phyloP scores from a whole-genome alignment of 2,797 vertebrate species.

The Galago senegalensis region DNA sequence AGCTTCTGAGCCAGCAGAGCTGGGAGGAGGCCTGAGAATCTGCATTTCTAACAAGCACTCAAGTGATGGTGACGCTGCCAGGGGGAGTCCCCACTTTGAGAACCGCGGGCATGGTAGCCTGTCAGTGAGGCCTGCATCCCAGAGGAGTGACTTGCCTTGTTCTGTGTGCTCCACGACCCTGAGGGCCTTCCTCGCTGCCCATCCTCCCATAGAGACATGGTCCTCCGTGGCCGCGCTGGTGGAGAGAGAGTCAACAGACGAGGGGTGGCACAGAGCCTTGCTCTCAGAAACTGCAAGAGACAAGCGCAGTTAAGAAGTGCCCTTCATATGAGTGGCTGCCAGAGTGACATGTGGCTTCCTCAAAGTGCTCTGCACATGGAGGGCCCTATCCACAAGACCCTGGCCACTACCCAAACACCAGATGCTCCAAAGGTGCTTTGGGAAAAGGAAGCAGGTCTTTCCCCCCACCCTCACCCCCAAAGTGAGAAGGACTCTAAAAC shows the following conservation, averaged over 20 bases:
- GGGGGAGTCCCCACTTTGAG: not conserved
- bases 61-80: not conserved
- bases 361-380: not conserved
- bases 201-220: constrained; percentile 99
- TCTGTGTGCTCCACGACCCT: constrained; percentile 98
- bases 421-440: not conserved
- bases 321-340: not conserved
- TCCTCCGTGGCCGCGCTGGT: constrained; percentile 99
- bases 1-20: not conserved
- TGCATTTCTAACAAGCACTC: not conserved
- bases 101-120: fast-evolving
- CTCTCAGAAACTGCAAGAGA: constrained; percentile 96
- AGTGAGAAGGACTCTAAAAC: not conserved
- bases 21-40: not conserved
- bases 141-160: constrained; percentile 91
- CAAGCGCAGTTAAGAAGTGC: constrained; percentile 26
- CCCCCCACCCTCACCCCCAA: not conserved
- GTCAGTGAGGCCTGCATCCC: not conserved
- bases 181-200: constrained; percentile 97
- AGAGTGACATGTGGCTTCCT: not conserved
- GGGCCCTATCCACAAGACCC: not conserved
- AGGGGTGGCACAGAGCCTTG: constrained; percentile 98
- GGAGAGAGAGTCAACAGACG: constrained; percentile 98
- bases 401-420: not conserved
- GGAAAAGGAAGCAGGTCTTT: not conserved